A percentile compares a stretch with the other conserved stretches of the same genome.
Conservation (phyloP, 2,888 invertebrate species). For the Dasypolia templi region DNA sequence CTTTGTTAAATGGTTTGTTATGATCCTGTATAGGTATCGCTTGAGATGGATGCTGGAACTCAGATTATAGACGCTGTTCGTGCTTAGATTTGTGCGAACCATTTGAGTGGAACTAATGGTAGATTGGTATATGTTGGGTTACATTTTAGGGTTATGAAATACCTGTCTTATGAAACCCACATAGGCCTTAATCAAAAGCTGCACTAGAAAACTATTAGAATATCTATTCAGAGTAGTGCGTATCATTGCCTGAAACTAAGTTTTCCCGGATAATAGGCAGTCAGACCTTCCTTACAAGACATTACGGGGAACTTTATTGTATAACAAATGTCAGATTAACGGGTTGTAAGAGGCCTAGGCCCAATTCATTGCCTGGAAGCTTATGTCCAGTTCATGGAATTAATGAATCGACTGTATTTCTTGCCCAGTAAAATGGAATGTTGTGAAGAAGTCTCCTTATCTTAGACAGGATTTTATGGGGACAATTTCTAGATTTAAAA, state of each 20-base stretch:
- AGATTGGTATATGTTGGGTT: neutral
- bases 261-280: slow-evolving; percentile 18
- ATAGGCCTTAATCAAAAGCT: neutral
- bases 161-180: neutral
- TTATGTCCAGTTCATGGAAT: slow-evolving; percentile 48
- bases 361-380: slow-evolving; percentile 38
- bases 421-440: neutral
- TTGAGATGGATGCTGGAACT: slow-evolving; percentile 37
- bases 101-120: slow-evolving; percentile 42
- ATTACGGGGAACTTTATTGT: slow-evolving; percentile 43
- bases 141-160: neutral
- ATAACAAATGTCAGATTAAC: slow-evolving; percentile 57
- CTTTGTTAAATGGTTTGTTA: slow-evolving; percentile 68
- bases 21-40: slow-evolving; percentile 59
- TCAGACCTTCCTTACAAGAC: slow-evolving; percentile 15
- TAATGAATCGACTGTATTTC: slow-evolving; percentile 44
- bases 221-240: slow-evolving; percentile 6
- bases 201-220: slow-evolving; percentile 1
- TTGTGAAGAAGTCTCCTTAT: slow-evolving; percentile 9
- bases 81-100: slow-evolving; percentile 51
- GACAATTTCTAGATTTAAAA: slow-evolving; percentile 27
- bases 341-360: slow-evolving; percentile 41
- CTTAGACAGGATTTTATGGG: neutral
- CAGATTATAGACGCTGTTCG: slow-evolving; percentile 47
- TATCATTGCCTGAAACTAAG: slow-evolving; percentile 11